Percentiles rank a stretch among this genome's conserved stretches.
Conservation (phyloP, 2,797 vertebrate species). For the Neostethus bicornis region DNA sequence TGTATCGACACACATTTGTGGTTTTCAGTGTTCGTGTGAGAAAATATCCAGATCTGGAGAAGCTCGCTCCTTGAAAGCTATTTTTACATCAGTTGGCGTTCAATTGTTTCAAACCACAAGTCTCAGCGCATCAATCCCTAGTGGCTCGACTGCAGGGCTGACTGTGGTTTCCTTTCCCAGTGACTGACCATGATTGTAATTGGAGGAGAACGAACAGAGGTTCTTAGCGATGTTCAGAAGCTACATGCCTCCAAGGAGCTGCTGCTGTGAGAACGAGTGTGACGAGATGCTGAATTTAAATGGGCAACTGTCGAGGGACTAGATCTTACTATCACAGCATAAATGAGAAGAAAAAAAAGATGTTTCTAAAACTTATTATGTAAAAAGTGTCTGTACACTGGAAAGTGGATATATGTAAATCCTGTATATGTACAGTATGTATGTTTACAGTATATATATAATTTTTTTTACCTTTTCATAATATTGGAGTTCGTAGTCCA, state of each 20-base stretch:
- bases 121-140: slow-evolving; percentile 66
- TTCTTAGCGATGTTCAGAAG: slow-evolving; percentile 64
- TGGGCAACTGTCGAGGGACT: slow-evolving; percentile 7
- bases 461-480: slow-evolving; percentile 96
- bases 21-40: slow-evolving; percentile 55
- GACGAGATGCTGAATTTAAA: slow-evolving; percentile 43
- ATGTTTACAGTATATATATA: too few relatives aligned
- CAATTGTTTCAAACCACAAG: slow-evolving; percentile 76
- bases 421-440: too few relatives aligned
- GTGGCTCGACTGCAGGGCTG: slow-evolving; percentile 51
- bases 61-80: slow-evolving; percentile 61
- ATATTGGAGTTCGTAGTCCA: slow-evolving; percentile 96
- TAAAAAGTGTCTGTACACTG: not conserved
- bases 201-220: slow-evolving; percentile 68
- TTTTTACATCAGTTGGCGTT: slow-evolving; percentile 72
- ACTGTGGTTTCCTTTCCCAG: slow-evolving; percentile 59
- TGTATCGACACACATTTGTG: slow-evolving; percentile 22
- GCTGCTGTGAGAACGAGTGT: slow-evolving; percentile 30
- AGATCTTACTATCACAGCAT: not conserved
- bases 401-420: not conserved
- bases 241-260: slow-evolving; percentile 46
- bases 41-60: slow-evolving; percentile 54
- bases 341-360: slow-evolving; percentile 7
- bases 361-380: slow-evolving; percentile 7
- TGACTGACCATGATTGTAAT: slow-evolving; percentile 76